Percentiles rank a stretch among this genome's conserved stretches.
Conservation (phyloP, 2,113 vertebrate species). For the Rafetus swinhoei region DNA sequence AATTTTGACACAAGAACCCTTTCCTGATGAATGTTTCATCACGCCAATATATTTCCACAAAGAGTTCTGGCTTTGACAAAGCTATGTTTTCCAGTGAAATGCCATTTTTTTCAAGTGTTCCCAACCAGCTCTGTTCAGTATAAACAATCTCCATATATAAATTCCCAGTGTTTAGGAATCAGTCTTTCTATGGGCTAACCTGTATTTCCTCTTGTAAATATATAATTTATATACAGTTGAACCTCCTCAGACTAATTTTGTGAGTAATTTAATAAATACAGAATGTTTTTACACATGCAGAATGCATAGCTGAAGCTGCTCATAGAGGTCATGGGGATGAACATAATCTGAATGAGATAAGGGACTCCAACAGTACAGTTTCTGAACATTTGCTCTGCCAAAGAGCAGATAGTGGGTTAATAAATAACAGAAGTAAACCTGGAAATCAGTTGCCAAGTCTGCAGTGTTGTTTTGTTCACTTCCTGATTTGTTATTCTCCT, state of each 20-base stretch:
- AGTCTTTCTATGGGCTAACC: background rate
- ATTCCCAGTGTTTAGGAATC: background rate
- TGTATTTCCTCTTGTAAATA: background rate
- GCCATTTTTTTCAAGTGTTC: background rate
- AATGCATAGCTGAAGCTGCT: background rate
- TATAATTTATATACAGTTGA: background rate
- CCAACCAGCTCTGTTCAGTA: background rate
- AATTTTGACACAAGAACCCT: background rate
- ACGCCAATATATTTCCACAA: background rate
- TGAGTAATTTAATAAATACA: background rate
- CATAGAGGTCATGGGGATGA: background rate
- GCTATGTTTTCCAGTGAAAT: background rate
- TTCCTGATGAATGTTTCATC: background rate
- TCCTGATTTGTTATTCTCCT: background rate
- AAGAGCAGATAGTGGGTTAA: background rate
- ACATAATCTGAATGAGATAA: background rate
- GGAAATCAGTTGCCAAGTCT: background rate
- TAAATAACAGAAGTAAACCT: background rate
- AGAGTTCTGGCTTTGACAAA: background rate
- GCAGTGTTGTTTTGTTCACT: background rate
- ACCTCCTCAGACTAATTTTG: background rate
- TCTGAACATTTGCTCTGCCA: background rate
- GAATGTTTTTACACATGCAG: background rate
- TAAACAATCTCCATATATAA: background rate
- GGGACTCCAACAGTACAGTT: background rate